phyloP scores from a whole-genome alignment of 64 coral and sea anemone genomes.

The Stylophora pistillata region DNA sequence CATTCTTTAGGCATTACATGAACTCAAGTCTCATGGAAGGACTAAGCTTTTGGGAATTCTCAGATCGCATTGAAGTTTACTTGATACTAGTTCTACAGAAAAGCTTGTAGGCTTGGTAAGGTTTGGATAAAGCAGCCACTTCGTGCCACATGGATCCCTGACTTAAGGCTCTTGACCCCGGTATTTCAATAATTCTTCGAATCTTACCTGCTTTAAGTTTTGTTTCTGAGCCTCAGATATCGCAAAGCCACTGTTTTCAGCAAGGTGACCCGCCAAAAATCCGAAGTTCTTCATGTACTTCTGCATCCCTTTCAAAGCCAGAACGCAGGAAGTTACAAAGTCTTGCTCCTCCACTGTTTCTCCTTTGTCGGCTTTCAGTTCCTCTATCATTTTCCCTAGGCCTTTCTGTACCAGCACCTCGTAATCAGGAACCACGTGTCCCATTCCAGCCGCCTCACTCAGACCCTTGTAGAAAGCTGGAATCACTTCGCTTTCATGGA shows the following conservation, averaged over 20 bases:
- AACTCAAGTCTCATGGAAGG: too few relatives aligned
- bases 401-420: slow-evolving; percentile 61
- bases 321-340: slow-evolving; percentile 51
- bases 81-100: too few relatives aligned
- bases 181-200: not conserved
- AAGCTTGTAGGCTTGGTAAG: too few relatives aligned
- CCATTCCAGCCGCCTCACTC: slow-evolving; percentile 64
- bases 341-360: slow-evolving; percentile 33
- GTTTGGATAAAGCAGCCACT: too few relatives aligned
- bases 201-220: slow-evolving; percentile 52
- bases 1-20: too few relatives aligned
- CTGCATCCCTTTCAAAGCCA: slow-evolving; percentile 54
- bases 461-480: slow-evolving; percentile 72
- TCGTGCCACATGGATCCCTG: too few relatives aligned
- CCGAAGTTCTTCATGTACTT: slow-evolving; percentile 68
- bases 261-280: slow-evolving; percentile 37
- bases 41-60: too few relatives aligned
- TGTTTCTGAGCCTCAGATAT: slow-evolving; percentile 39
- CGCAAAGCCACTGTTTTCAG: slow-evolving; percentile 9
- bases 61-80: too few relatives aligned
- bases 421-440: slow-evolving; percentile 63
- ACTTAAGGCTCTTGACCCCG: too few relatives aligned
- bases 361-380: slow-evolving; percentile 30
- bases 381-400: slow-evolving; percentile 45
- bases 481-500: slow-evolving; percentile 59